Conservation (phyloP, 2,888 invertebrate genomes). For the Machimus rusticus region DNA sequence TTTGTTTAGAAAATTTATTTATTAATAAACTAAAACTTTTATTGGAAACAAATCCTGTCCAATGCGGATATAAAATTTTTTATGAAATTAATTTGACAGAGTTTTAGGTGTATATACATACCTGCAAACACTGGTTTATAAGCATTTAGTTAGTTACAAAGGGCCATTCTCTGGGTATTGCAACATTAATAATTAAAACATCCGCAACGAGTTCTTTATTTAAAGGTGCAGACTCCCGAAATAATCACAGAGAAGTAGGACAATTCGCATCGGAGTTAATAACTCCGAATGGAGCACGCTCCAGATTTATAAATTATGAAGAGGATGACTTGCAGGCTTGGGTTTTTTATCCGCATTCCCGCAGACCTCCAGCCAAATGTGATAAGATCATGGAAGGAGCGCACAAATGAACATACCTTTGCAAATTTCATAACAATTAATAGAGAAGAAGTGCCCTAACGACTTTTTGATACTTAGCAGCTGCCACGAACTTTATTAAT, state of each 20-base stretch:
- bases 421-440: slow-evolving; percentile 46
- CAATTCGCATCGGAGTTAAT: slow-evolving; percentile 5
- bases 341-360: slow-evolving; percentile 8
- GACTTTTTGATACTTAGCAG: slow-evolving; percentile 49
- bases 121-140: neutral
- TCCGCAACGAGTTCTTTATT: neutral
- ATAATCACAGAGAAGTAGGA: neutral
- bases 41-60: no score
- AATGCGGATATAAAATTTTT: no score
- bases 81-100: no score
- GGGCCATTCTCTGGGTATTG: neutral
- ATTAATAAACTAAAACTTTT: no score
- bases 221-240: neutral
- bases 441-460: slow-evolving; percentile 49
- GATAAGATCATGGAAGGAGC: slow-evolving; percentile 24
- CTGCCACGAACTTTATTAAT: slow-evolving; percentile 48
- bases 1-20: no score
- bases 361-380: neutral
- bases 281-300: slow-evolving; percentile 14
- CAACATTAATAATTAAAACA: neutral
- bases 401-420: slow-evolving; percentile 25
- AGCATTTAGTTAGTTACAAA: no score
- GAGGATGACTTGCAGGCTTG: slow-evolving; percentile 30
- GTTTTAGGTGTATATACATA: no score
- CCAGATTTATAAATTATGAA: slow-evolving; percentile 22